Evolutionary conservation across 2,113 vertebrate genomes (phyloP), one percentile per base, ranked within the genome.

Genomic region (Scopus umbretta): DNA sequence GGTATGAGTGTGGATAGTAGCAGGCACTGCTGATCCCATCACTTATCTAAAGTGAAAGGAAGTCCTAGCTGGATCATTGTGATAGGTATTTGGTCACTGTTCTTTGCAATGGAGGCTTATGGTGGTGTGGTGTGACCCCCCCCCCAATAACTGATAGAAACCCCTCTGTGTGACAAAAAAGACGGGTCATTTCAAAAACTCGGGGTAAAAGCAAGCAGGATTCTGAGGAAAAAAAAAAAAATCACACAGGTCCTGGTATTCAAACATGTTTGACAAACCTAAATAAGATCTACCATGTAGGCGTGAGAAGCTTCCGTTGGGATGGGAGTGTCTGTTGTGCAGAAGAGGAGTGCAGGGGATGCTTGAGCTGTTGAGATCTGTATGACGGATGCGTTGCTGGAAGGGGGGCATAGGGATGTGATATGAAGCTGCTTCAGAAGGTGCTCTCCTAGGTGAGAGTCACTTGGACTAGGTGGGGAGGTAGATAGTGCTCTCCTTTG

Each of bases 341-440:
- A 70, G 23, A 11, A 65, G 23, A 12, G 5, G 10, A 10, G 6
- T 3, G 1, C 29, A 73, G 8, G 34, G 23, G n/a, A 23, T 23
- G 10, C 14, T 76, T 45, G 40, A 81, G 29, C 18, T 73, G 16
- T 36, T 65, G 59, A 74, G 55, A 61, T 19, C 19, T 45, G 16
- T 17, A 23, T 12, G 40, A 82, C 2, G 16, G 29, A 13, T 32
- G 5, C 10, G 2, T 52, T 86, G 45, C 32, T 50, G 80, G 36
- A 55, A 3, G 2, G 1, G 6, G 3, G 2, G 5, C 50, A 13
- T 19, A 52, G 7, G 10, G 32, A 20, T 56, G 15, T 23, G 38
- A 19, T 25, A 19, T 6, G 6, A 93, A 66, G 70, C 23, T 52
- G 34, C 30, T 80, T 82, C 62, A 20, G 52, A 89, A 80, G 22